Base-by-base conservation (phyloP, 2,113 vertebrate genomes). In the Syngnathoides biaculeatus region DNA sequence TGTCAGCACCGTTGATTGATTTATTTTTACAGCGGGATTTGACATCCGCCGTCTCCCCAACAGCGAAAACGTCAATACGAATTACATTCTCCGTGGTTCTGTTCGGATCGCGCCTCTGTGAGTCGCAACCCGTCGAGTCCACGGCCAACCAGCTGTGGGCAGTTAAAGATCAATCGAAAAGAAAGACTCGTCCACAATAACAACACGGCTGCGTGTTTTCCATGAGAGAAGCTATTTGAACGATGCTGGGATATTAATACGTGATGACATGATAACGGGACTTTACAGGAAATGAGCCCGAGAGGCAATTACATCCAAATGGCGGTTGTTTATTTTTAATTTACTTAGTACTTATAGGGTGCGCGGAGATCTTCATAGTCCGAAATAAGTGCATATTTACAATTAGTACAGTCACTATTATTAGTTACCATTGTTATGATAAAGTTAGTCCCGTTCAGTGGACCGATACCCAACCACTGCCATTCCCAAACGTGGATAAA, bases 281-380 rank as follows among this genome's bases (percentile, higher is more conserved):
- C 30, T 8, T 2, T 24, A 30, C 27, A 68, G 69, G 69, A 75
- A 72, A 79, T 73, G 14, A 73, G 59, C 17, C 55, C 26, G 60
- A 63, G 61, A 73, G 67, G 26, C 19, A 57, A 75, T 69, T 57
- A 69, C 1, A 14, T 26, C 11, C 11, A 52, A 65, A 9, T 55
- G 40, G 20, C 38, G 14, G 42, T 59, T 38, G 56, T 55, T 42
- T 38, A 11, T 50, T 22, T 48, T 2, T 56, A 6, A 57, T 13
- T 5, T 20, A 64, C 13, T 39, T 1, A 45, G 45, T 7, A 52
- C n/a, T 20, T 30, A 20, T 8, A 59, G 30, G n/a, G 39, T 3
- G 19, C 39, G 30, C 11, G 27, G 11, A 59, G 9, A 59, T n/a
- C n/a, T n/a, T n/a, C n/a, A n/a, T 42, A 1, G 17, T 40, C 6